Conservation (phyloP, 2,888 invertebrate species). For the Galerucella nymphaeae region DNA sequence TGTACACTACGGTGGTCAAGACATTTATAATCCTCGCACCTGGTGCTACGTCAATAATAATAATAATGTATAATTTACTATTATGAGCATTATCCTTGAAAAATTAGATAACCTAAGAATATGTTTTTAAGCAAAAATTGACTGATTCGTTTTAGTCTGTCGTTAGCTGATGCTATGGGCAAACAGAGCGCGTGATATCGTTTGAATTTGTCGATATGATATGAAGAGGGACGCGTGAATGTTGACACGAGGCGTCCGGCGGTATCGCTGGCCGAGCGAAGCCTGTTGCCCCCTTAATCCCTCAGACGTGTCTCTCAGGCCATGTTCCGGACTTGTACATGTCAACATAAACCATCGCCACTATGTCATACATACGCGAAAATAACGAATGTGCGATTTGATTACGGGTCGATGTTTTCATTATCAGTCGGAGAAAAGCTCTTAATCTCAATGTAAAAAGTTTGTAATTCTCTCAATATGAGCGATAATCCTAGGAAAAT, state of each 20-base stretch:
- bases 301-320: slow-evolving; percentile 60
- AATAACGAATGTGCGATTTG: slow-evolving; percentile 2
- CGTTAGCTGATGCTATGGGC: not conserved
- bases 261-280: slow-evolving; percentile 48
- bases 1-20: too few species aligned
- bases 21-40: too few species aligned
- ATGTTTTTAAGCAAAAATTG: too few species aligned
- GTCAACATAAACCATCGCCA: slow-evolving; percentile 59
- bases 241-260: slow-evolving; percentile 55
- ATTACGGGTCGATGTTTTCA: slow-evolving; percentile 9
- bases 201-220: slow-evolving; percentile 14
- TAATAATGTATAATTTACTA: too few species aligned
- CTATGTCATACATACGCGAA: slow-evolving; percentile 53
- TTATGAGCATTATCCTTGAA: too few species aligned
- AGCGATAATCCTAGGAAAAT: not conserved
- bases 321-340: slow-evolving; percentile 60
- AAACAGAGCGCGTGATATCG: slow-evolving; percentile 11
- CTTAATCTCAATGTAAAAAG: not conserved
- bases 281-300: slow-evolving; percentile 58
- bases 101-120: too few species aligned
- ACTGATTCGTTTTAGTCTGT: too few species aligned
- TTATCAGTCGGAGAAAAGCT: not conserved
- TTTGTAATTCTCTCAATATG: not conserved
- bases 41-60: too few species aligned
- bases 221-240: slow-evolving; percentile 52